Percentiles rank a stretch among this genome's conserved stretches.
These are phyloP conservation scores for Furcula furcula DNA, from an alignment of 2,888 invertebrate genomes.

Conservation along the genomic window DNA sequence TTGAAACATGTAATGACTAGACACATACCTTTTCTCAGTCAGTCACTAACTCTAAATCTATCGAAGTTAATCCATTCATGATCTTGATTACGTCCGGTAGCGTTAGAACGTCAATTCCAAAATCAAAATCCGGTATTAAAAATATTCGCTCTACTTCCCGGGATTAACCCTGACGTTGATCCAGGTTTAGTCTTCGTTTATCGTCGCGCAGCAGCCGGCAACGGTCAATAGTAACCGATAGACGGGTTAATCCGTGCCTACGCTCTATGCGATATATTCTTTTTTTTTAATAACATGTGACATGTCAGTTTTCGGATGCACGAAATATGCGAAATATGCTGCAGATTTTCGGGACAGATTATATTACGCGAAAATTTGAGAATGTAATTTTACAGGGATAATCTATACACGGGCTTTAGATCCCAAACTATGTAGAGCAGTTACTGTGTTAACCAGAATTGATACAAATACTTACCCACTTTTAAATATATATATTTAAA, in stretches of 20 bases:
- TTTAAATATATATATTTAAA: too few relatives aligned
- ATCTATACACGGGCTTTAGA: too few relatives aligned
- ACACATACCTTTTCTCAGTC: too few relatives aligned
- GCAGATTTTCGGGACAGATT: conserved; percentile 2
- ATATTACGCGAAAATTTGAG: too few relatives aligned
- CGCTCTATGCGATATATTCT: conserved; percentile 42
- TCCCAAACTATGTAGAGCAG: too few relatives aligned
- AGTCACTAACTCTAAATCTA: too few relatives aligned
- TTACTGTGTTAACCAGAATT: too few relatives aligned
- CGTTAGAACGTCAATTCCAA: conserved; percentile 8
- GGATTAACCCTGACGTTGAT: conserved; percentile 58
- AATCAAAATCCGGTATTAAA: conserved; percentile 42
- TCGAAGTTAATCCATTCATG: conserved; percentile 1
- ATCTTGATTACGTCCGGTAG: not conserved
- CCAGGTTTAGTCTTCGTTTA: conserved; percentile 70
- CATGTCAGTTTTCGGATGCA: conserved; percentile 28
- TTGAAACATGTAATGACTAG: too few relatives aligned
- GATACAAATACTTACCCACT: too few relatives aligned
- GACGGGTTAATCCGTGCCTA: conserved; percentile 66
- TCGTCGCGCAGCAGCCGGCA: conserved; percentile 62
- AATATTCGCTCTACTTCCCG: conserved; percentile 40
- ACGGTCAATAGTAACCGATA: conserved; percentile 51
- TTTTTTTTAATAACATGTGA: conserved; percentile 39
- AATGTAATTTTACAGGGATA: too few relatives aligned
- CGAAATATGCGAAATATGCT: conserved; percentile 3